A percentile compares a stretch with the other conserved stretches of the same genome.
These are phyloP conservation scores for Tachina lurida DNA, from an alignment of 2,888 invertebrate species.

Conservation along the genomic window DNA sequence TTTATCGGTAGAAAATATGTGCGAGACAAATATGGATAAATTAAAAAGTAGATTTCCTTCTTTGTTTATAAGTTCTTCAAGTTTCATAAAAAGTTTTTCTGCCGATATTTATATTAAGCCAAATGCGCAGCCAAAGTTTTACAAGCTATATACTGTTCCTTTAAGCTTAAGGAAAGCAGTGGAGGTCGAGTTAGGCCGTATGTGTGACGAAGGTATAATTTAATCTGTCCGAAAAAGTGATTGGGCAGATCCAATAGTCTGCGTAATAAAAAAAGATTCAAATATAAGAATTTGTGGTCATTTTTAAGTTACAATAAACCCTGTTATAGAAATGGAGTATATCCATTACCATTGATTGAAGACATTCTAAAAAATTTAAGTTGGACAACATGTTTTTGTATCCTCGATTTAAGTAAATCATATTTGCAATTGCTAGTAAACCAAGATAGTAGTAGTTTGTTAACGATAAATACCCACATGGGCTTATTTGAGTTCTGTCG, in stretches of 20 bases:
- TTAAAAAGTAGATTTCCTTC: slow-evolving; percentile 50
- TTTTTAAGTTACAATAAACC: slow-evolving; percentile 65
- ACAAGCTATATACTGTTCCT: slow-evolving; percentile 36
- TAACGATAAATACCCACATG: slow-evolving; percentile 75
- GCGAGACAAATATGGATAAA: no score
- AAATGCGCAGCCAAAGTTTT: slow-evolving; percentile 61
- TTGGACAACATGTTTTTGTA: slow-evolving; percentile 73
- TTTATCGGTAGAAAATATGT: slow-evolving; percentile 1
- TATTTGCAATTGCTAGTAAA: no score
- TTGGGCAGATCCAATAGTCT: slow-evolving; percentile 58
- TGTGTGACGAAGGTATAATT: slow-evolving; percentile 38
- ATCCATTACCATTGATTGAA: slow-evolving; percentile 55
- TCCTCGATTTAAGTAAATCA: no score
- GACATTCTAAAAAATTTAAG: no score
- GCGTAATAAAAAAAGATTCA: slow-evolving; percentile 59
- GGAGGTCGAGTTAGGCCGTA: slow-evolving; percentile 37
- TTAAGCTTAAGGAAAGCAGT: slow-evolving; percentile 46
- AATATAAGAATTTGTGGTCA: slow-evolving; percentile 55
- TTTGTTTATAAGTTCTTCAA: slow-evolving; percentile 18
- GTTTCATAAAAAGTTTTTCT: slow-evolving; percentile 15
- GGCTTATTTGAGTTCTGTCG: slow-evolving; percentile 50
- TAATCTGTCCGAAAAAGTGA: slow-evolving; percentile 48
- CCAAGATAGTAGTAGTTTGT: slow-evolving; percentile 68
- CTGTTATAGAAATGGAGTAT: slow-evolving; percentile 51
- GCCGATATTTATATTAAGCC: neutral